phyloP scores from a whole-genome alignment of 2,888 invertebrate species.

The Folsomia candida region DNA sequence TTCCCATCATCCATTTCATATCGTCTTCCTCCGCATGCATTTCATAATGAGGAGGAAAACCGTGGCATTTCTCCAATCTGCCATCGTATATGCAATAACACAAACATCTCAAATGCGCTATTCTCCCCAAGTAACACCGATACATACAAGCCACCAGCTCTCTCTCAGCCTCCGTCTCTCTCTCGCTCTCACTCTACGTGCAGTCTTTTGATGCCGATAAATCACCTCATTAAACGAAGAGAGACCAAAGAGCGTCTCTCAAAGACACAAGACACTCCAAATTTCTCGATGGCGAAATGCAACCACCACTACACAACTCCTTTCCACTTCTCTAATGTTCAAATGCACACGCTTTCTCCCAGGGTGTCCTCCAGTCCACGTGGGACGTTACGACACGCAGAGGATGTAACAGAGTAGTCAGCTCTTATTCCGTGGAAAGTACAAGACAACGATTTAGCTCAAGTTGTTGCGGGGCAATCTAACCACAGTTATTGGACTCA shows the following conservation, averaged over 20 bases:
- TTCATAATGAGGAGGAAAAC: not conserved
- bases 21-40: not conserved
- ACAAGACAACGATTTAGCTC: too few relatives aligned
- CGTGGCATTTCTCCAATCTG: not conserved
- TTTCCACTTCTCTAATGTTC: not conserved
- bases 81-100: not conserved
- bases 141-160: not conserved
- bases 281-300: not conserved
- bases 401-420: too few relatives aligned
- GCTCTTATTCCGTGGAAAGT: too few relatives aligned
- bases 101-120: not conserved
- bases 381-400: too few relatives aligned
- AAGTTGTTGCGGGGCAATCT: too few relatives aligned
- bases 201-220: constrained; percentile 45
- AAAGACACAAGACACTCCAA: not conserved
- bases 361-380: not conserved
- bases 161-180: not conserved
- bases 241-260: constrained; percentile 25
- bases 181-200: constrained; percentile 19
- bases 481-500: too few relatives aligned
- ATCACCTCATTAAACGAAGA: constrained; percentile 47
- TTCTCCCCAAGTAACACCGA: not conserved
- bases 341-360: not conserved
- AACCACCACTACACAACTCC: not conserved
- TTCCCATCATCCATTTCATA: constrained; percentile 34